A percentile compares a stretch with the other conserved stretches of the same genome.
phyloP scores from a whole-genome alignment of 2,888 invertebrate species.

The Orgyia antiqua region DNA sequence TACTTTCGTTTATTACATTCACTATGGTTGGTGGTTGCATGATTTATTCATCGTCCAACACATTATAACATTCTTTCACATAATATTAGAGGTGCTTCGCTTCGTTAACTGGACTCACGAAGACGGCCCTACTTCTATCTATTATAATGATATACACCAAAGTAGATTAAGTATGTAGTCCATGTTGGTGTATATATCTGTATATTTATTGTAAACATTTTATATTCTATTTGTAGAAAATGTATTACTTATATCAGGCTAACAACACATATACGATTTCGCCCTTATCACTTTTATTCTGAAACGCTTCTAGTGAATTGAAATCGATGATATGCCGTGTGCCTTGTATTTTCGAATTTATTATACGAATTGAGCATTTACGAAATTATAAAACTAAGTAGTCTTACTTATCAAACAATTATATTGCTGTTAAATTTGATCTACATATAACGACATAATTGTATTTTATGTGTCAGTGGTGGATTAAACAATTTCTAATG shows the following conservation, averaged over 20 bases:
- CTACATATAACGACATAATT: too few relatives aligned
- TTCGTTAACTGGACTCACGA: not conserved
- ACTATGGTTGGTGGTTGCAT: conserved; percentile 32
- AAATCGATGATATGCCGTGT: conserved; percentile 17
- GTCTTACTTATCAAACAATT: too few relatives aligned
- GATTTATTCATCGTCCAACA: conserved; percentile 34
- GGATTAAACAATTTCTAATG: too few relatives aligned
- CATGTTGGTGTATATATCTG: not conserved
- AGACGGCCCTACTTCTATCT: not conserved
- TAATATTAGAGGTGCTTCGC: conserved; percentile 11
- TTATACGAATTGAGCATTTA: conserved; percentile 19
- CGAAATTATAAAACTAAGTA: conserved; percentile 13
- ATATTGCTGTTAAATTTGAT: too few relatives aligned
- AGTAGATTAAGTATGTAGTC: conserved; percentile 1
- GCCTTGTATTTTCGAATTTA: conserved; percentile 24
- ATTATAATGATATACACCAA: not conserved
- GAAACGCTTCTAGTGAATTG: conserved; percentile 2
- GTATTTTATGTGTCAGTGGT: too few relatives aligned
- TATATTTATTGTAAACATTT: conserved; percentile 29
- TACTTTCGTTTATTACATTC: conserved; percentile 45
- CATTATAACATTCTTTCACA: conserved; percentile 37
- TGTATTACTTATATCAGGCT: conserved; percentile 8
- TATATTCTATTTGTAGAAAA: conserved; percentile 11
- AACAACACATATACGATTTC: conserved; percentile 12
- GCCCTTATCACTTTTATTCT: not conserved